These are phyloP conservation scores for Sebastes wilsoni DNA, from an alignment of 2,797 vertebrate species.

Conservation along the genomic window DNA sequence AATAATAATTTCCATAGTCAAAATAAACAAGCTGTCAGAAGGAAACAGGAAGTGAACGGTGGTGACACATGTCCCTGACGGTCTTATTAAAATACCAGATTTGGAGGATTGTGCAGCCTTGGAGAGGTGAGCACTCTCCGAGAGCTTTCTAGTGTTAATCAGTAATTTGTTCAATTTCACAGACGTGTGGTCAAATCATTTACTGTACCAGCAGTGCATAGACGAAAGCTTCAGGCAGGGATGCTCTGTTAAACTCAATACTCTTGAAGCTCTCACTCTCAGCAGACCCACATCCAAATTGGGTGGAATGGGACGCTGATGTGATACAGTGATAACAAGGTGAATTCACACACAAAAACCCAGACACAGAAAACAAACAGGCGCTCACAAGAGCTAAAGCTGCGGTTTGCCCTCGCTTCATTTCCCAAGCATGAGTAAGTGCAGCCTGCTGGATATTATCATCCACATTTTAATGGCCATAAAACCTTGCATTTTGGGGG, in stretches of 20 bases:
- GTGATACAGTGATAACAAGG: constrained; percentile 3
- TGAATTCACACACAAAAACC: background rate
- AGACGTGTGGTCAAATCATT: constrained; percentile 55
- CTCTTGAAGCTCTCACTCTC: constrained; percentile 17
- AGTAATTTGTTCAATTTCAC: constrained; percentile 65
- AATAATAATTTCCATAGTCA: background rate
- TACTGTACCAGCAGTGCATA: constrained; percentile 23
- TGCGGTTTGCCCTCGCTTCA: background rate
- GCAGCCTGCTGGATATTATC: background rate
- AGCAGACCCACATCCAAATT: constrained; percentile 29
- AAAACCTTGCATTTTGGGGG: background rate
- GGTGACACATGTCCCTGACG: background rate
- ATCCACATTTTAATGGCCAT: background rate
- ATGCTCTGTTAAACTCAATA: constrained; percentile 35
- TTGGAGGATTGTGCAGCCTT: background rate
- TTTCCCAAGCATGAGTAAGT: background rate
- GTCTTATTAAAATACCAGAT: constrained; percentile 1
- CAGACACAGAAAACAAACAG: constrained; percentile 13
- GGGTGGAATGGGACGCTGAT: background rate
- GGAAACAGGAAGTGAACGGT: background rate
- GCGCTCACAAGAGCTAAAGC: background rate
- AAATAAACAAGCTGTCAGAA: background rate
- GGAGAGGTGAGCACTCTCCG: background rate
- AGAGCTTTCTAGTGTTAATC: constrained; percentile 53
- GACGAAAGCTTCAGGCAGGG: constrained; percentile 33